These are phyloP conservation scores for Drosophila kokeensis DNA, from an alignment of 2,888 invertebrate genomes.

Conservation along the genomic window DNA sequence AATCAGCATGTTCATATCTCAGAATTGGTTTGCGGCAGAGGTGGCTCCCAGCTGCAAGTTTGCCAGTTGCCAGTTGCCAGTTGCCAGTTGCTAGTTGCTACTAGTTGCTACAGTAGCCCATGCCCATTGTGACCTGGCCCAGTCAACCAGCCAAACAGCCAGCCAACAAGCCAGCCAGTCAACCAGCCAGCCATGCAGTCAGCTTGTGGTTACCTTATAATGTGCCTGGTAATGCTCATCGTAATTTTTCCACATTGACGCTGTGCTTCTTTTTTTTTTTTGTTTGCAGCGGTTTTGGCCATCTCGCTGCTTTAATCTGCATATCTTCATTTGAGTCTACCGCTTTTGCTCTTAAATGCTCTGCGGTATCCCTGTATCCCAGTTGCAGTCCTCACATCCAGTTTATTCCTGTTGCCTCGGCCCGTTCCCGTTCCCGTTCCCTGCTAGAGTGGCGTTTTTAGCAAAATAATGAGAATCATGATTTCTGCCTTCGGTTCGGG, in stretches of 20 bases:
- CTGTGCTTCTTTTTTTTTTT: slow-evolving; percentile 48
- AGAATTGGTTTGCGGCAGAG: slow-evolving; percentile 71
- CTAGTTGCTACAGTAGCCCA: slow-evolving; percentile 16
- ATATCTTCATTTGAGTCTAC: slow-evolving; percentile 83
- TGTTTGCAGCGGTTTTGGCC: slow-evolving; percentile 56
- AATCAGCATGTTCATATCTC: slow-evolving; percentile 75
- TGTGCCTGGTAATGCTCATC: slow-evolving; percentile 84
- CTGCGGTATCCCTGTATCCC: slow-evolving; percentile 43
- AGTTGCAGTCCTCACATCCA: slow-evolving; percentile 26
- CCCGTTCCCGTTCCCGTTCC: background rate
- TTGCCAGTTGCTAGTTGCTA: slow-evolving; percentile 8
- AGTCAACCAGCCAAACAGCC: background rate
- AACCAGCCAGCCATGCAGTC: slow-evolving; percentile 2
- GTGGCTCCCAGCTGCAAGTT: slow-evolving; percentile 4
- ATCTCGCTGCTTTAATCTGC: slow-evolving; percentile 82
- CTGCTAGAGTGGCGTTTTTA: slow-evolving; percentile 64
- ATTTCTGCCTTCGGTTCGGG: slow-evolving; percentile 71
- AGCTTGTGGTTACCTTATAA: slow-evolving; percentile 75
- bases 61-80: background rate
- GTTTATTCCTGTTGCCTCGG: slow-evolving; percentile 9
- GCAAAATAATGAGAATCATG: slow-evolving; percentile 83
- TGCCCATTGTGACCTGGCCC: slow-evolving; percentile 42
- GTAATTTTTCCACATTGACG: slow-evolving; percentile 83
- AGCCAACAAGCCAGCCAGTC: background rate
- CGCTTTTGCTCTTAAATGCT: slow-evolving; percentile 69